Evolutionary conservation across 2,888 invertebrate species (phyloP).

Genomic region (Ectemnius lituratus): DNA sequence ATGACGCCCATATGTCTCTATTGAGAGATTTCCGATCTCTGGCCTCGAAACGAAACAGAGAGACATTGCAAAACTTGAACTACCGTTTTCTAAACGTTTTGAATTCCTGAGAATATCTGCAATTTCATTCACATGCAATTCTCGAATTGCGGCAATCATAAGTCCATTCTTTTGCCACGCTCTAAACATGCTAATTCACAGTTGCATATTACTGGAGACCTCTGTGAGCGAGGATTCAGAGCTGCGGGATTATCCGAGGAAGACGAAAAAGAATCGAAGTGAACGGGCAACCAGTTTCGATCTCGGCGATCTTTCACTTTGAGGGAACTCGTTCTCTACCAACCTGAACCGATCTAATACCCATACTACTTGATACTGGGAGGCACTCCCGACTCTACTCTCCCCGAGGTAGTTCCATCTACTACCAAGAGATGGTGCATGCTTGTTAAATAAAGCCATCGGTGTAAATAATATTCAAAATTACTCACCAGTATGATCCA

Average conservation of each 20-base stretch:
- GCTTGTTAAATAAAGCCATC: slow-evolving; percentile 33
- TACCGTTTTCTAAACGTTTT: too few relatives aligned
- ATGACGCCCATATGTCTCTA: slow-evolving; percentile 18
- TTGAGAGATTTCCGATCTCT: background rate
- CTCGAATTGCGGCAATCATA: too few relatives aligned
- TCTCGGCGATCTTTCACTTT: slow-evolving; percentile 58
- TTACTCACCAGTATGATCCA: background rate
- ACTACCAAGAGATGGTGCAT: slow-evolving; percentile 65
- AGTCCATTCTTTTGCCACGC: too few relatives aligned
- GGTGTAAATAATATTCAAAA: background rate
- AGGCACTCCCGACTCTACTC: slow-evolving; percentile 50
- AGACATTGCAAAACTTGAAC: too few relatives aligned
- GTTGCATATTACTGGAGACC: slow-evolving; percentile 44
- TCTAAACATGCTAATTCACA: background rate
- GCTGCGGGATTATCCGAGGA: slow-evolving; percentile 41
- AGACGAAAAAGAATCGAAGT: slow-evolving; percentile 49
- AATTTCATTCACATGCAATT: too few relatives aligned
- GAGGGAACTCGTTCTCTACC: slow-evolving; percentile 61
- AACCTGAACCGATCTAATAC: slow-evolving; percentile 27
- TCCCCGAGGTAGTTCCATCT: slow-evolving; percentile 57
- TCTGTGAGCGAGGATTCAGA: slow-evolving; percentile 49
- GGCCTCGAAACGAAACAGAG: background rate
- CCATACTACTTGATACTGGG: slow-evolving; percentile 22
- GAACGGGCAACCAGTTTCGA: slow-evolving; percentile 56
- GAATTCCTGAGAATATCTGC: too few relatives aligned